phyloP scores from a whole-genome alignment of 2,888 invertebrate genomes.

The Philereme transversata region DNA sequence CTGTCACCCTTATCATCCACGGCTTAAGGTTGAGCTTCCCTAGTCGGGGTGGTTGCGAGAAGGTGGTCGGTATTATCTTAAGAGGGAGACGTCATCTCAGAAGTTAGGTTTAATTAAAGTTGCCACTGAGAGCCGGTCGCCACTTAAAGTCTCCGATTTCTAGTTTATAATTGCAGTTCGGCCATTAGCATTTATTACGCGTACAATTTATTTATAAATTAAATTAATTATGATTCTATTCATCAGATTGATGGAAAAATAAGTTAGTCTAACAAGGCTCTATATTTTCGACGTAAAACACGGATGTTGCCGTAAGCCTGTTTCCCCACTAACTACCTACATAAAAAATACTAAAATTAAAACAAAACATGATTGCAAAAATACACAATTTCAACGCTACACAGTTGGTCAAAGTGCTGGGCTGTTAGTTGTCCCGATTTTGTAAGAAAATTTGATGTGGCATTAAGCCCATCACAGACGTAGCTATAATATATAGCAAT shows the following conservation, averaged over 20 bases:
- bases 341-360: no score
- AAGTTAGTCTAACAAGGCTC: no score
- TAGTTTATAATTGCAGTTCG: slow-evolving; percentile 62
- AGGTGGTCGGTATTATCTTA: slow-evolving; percentile 55
- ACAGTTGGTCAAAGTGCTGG: no score
- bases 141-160: slow-evolving; percentile 64
- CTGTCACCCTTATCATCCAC: background rate
- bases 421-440: no score
- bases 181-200: slow-evolving; percentile 65
- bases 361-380: no score
- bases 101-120: slow-evolving; percentile 79
- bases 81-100: slow-evolving; percentile 68
- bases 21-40: background rate
- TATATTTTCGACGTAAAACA: background rate
- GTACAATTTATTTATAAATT: slow-evolving; percentile 29
- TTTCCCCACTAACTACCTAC: no score
- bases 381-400: no score
- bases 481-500: no score
- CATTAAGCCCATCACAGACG: no score
- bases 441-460: no score
- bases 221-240: background rate
- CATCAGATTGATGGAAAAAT: background rate
- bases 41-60: background rate
- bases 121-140: slow-evolving; percentile 59
- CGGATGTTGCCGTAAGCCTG: no score